Base-by-base conservation (phyloP, 2,888 invertebrate species). In the Lordiphosa fenestrarum region DNA sequence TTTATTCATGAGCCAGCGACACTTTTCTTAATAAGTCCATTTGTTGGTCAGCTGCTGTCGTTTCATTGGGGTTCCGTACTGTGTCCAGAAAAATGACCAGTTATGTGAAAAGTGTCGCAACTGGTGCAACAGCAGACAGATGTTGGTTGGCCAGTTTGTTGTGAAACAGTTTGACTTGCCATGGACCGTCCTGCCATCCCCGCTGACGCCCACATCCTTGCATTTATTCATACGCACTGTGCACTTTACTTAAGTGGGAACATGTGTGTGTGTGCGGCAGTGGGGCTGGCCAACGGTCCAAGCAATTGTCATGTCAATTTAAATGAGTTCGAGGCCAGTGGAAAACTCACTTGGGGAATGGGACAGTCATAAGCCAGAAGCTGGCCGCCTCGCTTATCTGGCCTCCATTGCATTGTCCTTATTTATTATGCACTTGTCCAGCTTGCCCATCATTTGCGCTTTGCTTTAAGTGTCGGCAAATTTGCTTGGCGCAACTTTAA, bases 211-310 rank as follows among this genome's bases (percentile, higher is more conserved):
- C 59, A 53, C 58, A 64, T 46, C 47, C n/a, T 30, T 41, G 52
- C 35, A 55, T 63, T 73, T 70, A 69, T 74, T 74, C 75, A 74
- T 78, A 69, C 75, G 59, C 61, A 56, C 60, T 62, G 53, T 71
- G 71, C 66, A 74, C 71, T 71, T 66, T 61, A 66, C 66, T 62
- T 62, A 62, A 65, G 59, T 64, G 74, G 60, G 66, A 65, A 62
- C 62, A 62, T 69, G 66, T 54, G 55, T 58, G 30, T 30, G n/a
- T 25, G 9, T 25, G 42, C 10, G 44, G 10, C 12, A 15, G 10
- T 7, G 15, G 33, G 33, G 30, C 10, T 36, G 51, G 49, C 39
- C 53, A 55, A 30, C 36, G 21, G 51, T 30, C 36, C 55, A 56
- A 60, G 39, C 40, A 60, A 44, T 33, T 30, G 39, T 53, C 50